A percentile compares a stretch with the other conserved stretches of the same genome.
These are phyloP conservation scores for Anser cygnoides DNA, from an alignment of 2,113 vertebrate species.

Conservation along the genomic window DNA sequence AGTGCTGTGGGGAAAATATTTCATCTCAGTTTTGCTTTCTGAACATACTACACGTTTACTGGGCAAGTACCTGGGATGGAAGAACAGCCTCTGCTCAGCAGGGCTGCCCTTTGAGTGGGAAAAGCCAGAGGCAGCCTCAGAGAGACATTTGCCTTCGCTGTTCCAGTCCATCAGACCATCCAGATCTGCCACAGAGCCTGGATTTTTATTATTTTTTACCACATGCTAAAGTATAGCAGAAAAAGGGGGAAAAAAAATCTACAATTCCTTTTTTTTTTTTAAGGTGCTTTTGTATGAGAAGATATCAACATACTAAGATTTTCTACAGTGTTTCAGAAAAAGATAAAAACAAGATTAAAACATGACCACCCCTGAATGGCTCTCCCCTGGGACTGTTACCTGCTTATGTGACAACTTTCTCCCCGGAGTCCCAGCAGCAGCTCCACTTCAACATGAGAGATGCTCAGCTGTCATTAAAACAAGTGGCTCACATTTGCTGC, in stretches of 20 bases:
- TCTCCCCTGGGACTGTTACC: not conserved
- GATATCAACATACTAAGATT: not conserved
- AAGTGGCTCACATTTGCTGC: not conserved
- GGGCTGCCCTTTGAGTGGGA: not conserved
- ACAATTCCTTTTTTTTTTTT: not conserved
- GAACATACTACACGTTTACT: not conserved
- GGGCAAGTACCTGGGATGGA: not conserved
- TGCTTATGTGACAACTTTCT: accelerated
- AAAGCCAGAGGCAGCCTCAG: not conserved
- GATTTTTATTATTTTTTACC: not conserved
- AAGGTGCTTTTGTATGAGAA: not conserved
- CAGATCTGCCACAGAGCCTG: not conserved
- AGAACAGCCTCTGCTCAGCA: not conserved
- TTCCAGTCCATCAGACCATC: not conserved
- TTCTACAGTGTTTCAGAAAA: not conserved
- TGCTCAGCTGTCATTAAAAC: not conserved
- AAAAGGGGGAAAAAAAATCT: not conserved
- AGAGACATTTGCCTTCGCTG: accelerated
- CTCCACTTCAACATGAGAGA: not conserved
- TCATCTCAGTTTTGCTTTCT: not conserved
- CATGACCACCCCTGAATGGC: not conserved
- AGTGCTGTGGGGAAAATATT: not conserved
- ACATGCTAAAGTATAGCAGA: not conserved
- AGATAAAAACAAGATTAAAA: not conserved
- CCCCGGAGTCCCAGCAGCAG: not conserved